These are phyloP conservation scores for Cavia porcellus DNA, from an alignment of 2,113 vertebrate genomes.

Conservation along the genomic window DNA sequence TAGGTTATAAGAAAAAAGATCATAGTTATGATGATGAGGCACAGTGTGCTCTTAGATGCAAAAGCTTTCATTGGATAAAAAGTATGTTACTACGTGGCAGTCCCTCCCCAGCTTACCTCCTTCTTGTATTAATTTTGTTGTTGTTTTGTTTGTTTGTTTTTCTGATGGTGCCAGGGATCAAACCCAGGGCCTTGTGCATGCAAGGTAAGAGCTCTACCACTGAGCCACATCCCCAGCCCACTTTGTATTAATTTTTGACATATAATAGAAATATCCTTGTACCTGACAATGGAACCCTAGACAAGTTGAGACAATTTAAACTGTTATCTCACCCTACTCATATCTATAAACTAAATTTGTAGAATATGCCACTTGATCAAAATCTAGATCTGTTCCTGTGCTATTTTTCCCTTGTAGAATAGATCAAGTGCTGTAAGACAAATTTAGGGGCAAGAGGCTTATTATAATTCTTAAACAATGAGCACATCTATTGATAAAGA, in stretches of 20 bases:
- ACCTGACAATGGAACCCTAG: background rate
- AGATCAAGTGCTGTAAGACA: slow-evolving; percentile 5
- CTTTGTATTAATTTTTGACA: background rate
- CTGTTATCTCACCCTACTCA: background rate
- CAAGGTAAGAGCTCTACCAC: background rate
- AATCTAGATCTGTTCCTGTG: background rate
- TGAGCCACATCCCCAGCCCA: background rate
- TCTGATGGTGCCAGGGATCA: background rate
- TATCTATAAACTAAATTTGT: slow-evolving; percentile 11
- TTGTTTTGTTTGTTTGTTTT: too few relatives aligned
- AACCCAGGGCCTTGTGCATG: background rate
- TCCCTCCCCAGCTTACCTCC: background rate
- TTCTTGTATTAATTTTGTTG: background rate
- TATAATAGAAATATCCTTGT: background rate
- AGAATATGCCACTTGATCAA: background rate
- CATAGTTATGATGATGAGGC: background rate
- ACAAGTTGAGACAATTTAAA: background rate
- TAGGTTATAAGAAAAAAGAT: background rate
- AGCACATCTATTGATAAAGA: background rate
- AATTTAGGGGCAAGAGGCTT: background rate
- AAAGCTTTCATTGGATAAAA: slow-evolving; percentile 43
- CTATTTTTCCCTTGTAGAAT: background rate
- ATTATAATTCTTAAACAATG: slow-evolving; percentile 9
- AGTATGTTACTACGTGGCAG: background rate
- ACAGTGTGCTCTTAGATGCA: background rate